Evolutionary conservation across 1,140 invertebrate genomes (phyloP).

Genomic region (Pachyrhynchus sulphureomaculatus): DNA sequence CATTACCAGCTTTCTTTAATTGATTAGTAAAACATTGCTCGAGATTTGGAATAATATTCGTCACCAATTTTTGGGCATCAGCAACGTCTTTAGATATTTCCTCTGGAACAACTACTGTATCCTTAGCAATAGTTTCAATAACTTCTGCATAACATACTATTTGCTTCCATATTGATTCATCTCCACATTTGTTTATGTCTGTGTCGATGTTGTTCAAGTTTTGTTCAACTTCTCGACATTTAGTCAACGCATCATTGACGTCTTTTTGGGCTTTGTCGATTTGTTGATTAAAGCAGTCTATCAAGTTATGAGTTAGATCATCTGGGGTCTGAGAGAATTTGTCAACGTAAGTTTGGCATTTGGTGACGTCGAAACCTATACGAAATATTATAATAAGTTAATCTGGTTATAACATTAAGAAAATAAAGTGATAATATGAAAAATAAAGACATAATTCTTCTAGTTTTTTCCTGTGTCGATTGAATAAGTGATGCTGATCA

Average conservation of each 20-base stretch:
- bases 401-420: too few relatives aligned
- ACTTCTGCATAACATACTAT: constrained; percentile 13
- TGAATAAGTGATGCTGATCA: too few relatives aligned
- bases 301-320: neutral
- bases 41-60: neutral
- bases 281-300: constrained; percentile 4
- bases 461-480: too few relatives aligned
- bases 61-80: constrained; percentile 1
- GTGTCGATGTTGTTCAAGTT: neutral
- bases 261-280: neutral
- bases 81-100: constrained; percentile 9
- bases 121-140: constrained; percentile 3
- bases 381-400: too few relatives aligned
- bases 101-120: neutral
- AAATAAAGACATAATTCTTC: too few relatives aligned
- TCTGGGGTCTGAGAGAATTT: constrained; percentile 11
- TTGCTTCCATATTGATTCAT: neutral
- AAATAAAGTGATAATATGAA: too few relatives aligned
- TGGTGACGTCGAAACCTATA: constrained; percentile 10
- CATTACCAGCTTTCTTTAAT: constrained; percentile 3
- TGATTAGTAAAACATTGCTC: constrained; percentile 2
- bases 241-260: constrained; percentile 5
- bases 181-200: constrained; percentile 12
- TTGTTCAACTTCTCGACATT: neutral
- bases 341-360: constrained; percentile 3